A percentile compares a stretch with the other conserved stretches of the same genome.
phyloP scores from a whole-genome alignment of 2,888 invertebrate species.

The Dolichopus griseipennis region DNA sequence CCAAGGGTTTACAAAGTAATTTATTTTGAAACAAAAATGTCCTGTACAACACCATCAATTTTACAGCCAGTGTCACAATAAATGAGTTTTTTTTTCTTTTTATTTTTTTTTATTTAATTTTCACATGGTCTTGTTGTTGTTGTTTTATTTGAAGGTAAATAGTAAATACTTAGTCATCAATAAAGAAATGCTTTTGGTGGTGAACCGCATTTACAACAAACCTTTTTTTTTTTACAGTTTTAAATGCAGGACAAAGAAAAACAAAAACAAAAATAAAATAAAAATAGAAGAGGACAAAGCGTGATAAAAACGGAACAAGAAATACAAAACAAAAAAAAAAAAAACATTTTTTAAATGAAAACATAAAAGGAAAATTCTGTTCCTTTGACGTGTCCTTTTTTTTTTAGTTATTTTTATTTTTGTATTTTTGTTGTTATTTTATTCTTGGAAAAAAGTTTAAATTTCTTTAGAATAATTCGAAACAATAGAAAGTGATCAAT shows the following conservation, averaged over 20 bases:
- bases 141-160: too few species aligned
- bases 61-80: neutral
- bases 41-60: neutral
- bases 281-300: neutral
- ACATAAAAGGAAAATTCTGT: neutral
- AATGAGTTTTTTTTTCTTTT: neutral
- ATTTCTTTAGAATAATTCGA: neutral
- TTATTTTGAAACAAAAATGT: neutral
- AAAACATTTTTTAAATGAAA: neutral
- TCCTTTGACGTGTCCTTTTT: neutral
- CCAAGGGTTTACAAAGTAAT: neutral
- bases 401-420: neutral
- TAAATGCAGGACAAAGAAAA: too few species aligned
- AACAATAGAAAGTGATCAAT: constrained; percentile 4
- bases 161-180: neutral
- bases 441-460: neutral
- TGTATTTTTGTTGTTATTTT: too few species aligned
- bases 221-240: neutral
- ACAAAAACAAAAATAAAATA: neutral
- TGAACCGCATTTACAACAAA: neutral
- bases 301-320: neutral
- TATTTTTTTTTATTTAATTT: too few species aligned
- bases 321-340: neutral
- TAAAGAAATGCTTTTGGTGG: neutral
- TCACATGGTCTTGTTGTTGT: too few species aligned